Percentiles rank a stretch among this genome's conserved stretches.
Evolutionary conservation across 1,140 invertebrate genomes (phyloP).

Genomic region (Aporrectodea caliginosa): DNA sequence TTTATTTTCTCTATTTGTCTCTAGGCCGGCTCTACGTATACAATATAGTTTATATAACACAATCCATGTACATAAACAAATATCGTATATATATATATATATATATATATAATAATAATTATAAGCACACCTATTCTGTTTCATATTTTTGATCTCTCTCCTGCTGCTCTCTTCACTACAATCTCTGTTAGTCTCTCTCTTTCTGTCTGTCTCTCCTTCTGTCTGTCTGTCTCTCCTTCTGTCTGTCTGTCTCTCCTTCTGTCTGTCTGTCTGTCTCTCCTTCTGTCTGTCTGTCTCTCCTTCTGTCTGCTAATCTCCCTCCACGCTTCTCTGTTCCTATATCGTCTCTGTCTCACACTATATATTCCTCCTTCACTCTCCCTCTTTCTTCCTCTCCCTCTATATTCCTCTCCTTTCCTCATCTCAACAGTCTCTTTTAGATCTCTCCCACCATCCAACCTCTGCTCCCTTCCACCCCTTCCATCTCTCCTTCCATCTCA

Average conservation of each 20-base stretch:
- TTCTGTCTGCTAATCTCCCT: too few species aligned
- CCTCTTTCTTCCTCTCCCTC: background rate
- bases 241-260: slow-evolving; percentile 1
- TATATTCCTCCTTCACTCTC: slow-evolving; percentile 8
- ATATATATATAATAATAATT: too few species aligned
- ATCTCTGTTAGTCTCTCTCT: background rate
- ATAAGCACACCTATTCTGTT: too few species aligned
- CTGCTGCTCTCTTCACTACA: background rate
- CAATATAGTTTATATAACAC: too few species aligned
- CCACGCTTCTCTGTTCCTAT: background rate
- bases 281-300: background rate
- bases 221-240: background rate
- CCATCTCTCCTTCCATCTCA: background rate
- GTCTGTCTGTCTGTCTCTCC: background rate
- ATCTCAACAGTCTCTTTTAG: slow-evolving; percentile 7
- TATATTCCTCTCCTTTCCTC: slow-evolving; percentile 16
- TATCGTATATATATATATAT: too few species aligned
- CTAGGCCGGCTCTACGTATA: background rate
- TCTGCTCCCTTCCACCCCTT: background rate
- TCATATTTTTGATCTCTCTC: too few species aligned
- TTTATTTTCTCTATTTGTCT: slow-evolving; percentile 11
- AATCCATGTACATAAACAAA: too few species aligned
- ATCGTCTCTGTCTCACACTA: background rate
- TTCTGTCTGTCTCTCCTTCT: slow-evolving; percentile 2
- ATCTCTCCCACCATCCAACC: background rate